These are phyloP conservation scores for Acrocephalus kingi DNA, from an alignment of 2,113 vertebrate genomes.

Conservation along the genomic window DNA sequence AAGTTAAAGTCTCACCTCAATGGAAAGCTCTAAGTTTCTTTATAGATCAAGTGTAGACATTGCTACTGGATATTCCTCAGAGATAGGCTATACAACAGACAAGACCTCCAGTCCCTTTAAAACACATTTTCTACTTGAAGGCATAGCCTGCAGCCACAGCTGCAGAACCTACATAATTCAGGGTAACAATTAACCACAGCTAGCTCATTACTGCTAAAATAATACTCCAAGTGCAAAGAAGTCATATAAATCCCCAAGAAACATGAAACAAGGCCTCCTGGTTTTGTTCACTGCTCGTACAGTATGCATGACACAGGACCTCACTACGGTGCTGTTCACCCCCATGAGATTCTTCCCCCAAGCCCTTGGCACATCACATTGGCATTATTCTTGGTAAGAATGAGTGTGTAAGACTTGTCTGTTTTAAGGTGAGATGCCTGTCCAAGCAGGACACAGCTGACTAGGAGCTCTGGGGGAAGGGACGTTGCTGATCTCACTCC, in stretches of 20 bases:
- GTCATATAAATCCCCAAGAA: neutral
- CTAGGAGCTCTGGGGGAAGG: neutral
- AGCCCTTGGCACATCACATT: neutral
- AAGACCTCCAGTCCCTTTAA: neutral
- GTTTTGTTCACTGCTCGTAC: neutral
- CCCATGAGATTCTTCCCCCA: neutral
- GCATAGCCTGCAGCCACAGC: neutral
- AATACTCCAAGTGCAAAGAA: conserved; percentile 29
- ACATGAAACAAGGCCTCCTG: neutral
- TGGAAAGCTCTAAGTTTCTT: neutral
- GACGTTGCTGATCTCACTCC: neutral
- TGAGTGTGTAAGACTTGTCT: neutral
- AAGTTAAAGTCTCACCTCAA: neutral
- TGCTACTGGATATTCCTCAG: neutral
- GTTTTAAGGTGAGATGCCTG: neutral
- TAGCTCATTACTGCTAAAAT: conserved; percentile 22
- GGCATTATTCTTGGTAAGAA: neutral
- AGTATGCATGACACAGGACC: neutral
- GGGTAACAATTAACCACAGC: conserved; percentile 26
- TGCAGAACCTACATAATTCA: neutral
- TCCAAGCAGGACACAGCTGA: rapidly evolving
- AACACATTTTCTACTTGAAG: neutral
- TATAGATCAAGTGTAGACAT: neutral
- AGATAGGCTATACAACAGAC: neutral
- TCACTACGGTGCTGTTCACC: neutral